These are phyloP conservation scores for Autographa pulchrina DNA, from an alignment of 2,888 invertebrate genomes.

Conservation along the genomic window DNA sequence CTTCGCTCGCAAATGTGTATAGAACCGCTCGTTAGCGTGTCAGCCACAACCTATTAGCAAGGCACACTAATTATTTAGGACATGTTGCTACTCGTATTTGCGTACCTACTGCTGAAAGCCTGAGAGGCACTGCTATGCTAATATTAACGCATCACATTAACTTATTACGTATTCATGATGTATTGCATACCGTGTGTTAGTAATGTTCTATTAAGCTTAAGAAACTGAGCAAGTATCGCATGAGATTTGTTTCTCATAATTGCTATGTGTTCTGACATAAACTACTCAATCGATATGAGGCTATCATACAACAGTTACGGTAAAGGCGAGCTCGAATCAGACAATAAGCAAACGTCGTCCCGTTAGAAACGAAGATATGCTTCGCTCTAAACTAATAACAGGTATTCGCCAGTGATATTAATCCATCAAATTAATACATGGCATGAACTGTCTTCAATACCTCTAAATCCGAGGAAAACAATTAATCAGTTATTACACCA, in stretches of 20 bases:
- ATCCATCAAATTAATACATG: background rate
- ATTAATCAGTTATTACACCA: background rate
- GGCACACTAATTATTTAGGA: slow-evolving; percentile 47
- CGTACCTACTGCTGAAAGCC: slow-evolving; percentile 32
- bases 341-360: background rate
- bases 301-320: no score
- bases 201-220: slow-evolving; percentile 4
- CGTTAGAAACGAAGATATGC: background rate
- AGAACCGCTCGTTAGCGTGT: slow-evolving; percentile 46
- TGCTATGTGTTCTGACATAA: no score
- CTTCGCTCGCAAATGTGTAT: slow-evolving; percentile 55
- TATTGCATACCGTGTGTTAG: slow-evolving; percentile 36
- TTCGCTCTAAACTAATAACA: background rate
- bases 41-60: slow-evolving; percentile 53
- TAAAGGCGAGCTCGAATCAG: no score
- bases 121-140: slow-evolving; percentile 28
- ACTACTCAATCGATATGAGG: no score
- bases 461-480: background rate
- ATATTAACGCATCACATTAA: slow-evolving; percentile 51
- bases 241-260: background rate
- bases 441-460: background rate
- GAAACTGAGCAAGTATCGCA: background rate
- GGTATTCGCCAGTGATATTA: background rate
- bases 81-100: slow-evolving; percentile 47
- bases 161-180: slow-evolving; percentile 45